A percentile compares a stretch with the other conserved stretches of the same genome.
Conservation (phyloP, 2,888 invertebrate genomes). For the Hirudinaria manillensis region DNA sequence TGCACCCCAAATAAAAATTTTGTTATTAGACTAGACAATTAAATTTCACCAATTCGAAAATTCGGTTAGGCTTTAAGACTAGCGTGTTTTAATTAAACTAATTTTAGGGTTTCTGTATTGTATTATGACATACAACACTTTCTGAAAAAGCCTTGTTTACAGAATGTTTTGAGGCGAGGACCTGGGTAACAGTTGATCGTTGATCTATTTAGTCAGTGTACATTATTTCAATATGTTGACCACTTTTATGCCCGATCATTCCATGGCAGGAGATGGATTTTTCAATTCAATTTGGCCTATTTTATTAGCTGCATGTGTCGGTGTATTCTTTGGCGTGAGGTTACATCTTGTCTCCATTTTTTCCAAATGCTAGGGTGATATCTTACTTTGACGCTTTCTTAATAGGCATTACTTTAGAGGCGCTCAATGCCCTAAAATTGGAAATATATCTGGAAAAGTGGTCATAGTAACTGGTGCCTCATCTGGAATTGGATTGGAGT, state of each 20-base stretch:
- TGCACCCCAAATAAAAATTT: too few relatives aligned
- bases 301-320: slow-evolving; percentile 44
- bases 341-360: not conserved
- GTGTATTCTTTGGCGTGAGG: slow-evolving; percentile 47
- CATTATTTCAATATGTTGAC: too few relatives aligned
- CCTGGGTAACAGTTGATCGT: too few relatives aligned
- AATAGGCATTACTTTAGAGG: slow-evolving; percentile 49
- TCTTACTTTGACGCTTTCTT: slow-evolving; percentile 20
- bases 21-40: too few relatives aligned
- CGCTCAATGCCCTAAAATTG: slow-evolving; percentile 44
- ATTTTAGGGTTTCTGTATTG: too few relatives aligned
- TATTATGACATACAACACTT: too few relatives aligned
- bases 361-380: not conserved
- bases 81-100: too few relatives aligned
- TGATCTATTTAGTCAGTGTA: too few relatives aligned
- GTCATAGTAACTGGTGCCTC: slow-evolving; percentile 47
- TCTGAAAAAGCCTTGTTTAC: too few relatives aligned
- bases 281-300: slow-evolving; percentile 51
- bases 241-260: not conserved
- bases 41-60: too few relatives aligned
- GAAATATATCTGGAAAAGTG: slow-evolving; percentile 45
- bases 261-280: slow-evolving; percentile 39
- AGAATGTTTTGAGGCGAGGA: too few relatives aligned
- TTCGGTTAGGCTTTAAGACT: too few relatives aligned
- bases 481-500: slow-evolving; percentile 48